A percentile compares a stretch with the other conserved stretches of the same genome.
Conservation (phyloP, 2,797 vertebrate species). For the Sebastiscus tertius region DNA sequence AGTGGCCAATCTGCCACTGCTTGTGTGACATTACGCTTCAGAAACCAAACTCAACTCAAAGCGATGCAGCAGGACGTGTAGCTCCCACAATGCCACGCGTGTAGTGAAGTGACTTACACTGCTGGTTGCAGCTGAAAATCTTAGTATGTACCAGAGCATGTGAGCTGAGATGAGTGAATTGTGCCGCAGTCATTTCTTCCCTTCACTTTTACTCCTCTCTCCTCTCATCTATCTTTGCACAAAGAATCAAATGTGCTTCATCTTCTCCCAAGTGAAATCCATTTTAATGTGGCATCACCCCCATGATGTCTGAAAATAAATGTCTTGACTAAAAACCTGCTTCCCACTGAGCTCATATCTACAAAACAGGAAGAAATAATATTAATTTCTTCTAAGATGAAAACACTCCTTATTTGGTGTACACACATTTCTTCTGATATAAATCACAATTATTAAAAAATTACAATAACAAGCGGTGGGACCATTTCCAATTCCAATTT, state of each 20-base stretch:
- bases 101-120: conserved; percentile 6
- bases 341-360: conserved; percentile 3
- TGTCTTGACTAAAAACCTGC: conserved; percentile 19
- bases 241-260: conserved; percentile 13
- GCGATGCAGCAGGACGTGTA: background rate
- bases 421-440: background rate
- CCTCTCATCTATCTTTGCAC: background rate
- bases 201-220: background rate
- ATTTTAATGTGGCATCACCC: conserved; percentile 11
- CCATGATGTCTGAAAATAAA: conserved; percentile 14
- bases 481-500: conserved; percentile 7
- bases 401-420: background rate
- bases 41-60: conserved; percentile 30
- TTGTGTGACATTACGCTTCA: conserved; percentile 34
- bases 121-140: conserved; percentile 11
- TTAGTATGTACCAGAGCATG: background rate
- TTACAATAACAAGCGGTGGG: background rate
- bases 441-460: background rate
- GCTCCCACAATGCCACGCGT: conserved; percentile 12
- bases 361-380: background rate
- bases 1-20: conserved; percentile 5
- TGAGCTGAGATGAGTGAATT: background rate
- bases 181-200: background rate
- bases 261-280: background rate
- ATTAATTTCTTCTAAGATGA: background rate